Evolutionary conservation across 2,797 vertebrate genomes (phyloP), one percentile per base, ranked within the genome.

Genomic region (Epinephelus malabaricus): DNA sequence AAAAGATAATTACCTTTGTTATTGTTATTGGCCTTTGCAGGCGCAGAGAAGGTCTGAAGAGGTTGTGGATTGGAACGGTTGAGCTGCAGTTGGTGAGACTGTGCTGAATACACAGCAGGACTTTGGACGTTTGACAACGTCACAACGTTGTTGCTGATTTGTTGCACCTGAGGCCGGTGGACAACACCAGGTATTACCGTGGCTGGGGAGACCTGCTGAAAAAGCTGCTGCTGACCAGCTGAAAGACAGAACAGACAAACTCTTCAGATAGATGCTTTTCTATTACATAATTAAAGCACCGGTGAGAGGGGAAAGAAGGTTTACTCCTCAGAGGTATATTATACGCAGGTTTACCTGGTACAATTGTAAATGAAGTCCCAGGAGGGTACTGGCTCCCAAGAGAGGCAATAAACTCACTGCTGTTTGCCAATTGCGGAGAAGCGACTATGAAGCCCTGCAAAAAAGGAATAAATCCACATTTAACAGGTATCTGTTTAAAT

Each of bases 141-240:
- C 69, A 94, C 93, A 45, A 93, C 59, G n/a, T 93, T 94, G 81
- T 93, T 94, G 80, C 83, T 90, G 51, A 94, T 92, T 74, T 93
- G 91, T 59, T 94, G 92, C 59, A 93, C 91, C 65, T 92, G 92
- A 78, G 92, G 92, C 75, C 91, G 85, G 74, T 94, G 92, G 74
- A 94, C 86, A 9, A 74, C 93, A 40, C 91, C 87, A 5, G 92
- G 86, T 54, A 92, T 75, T 17, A 85, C 65, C 3, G 86, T 55
- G 18, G 70, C 78, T 19, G 86, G 45, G 60, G 85, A 46, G 38
- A 90, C 73, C 17, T 78, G 93, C 77, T 92, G 92, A 78, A 94
- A 89, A 21, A 91, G 56, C 53, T 86, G 93, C 73, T 86, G 88
- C 60, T 92, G 93, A 62, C 81, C 84, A 55, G 92, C 91, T 93